A percentile compares a stretch with the other conserved stretches of the same genome.
phyloP scores from a whole-genome alignment of 2,888 invertebrate genomes.

The Sycophila texana region DNA sequence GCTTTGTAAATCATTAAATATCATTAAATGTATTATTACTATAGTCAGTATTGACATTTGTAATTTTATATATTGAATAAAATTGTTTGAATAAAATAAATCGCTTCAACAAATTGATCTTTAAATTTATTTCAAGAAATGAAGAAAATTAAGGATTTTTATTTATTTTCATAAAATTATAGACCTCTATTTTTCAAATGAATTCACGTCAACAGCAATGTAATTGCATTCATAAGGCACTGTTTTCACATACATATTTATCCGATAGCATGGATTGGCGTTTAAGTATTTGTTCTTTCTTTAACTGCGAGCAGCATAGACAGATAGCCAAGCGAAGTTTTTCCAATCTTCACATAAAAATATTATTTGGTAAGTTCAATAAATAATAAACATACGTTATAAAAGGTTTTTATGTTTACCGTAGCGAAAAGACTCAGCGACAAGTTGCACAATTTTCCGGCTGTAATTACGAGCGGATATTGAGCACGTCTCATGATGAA shows the following conservation, averaged over 20 bases:
- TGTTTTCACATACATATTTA: neutral
- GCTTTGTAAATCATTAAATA: too few species aligned
- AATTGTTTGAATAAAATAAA: too few species aligned
- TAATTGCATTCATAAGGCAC: neutral
- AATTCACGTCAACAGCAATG: too few species aligned
- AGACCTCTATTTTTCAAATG: too few species aligned
- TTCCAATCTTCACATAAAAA: constrained; percentile 35
- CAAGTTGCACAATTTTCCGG: constrained; percentile 57
- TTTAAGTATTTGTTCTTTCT: constrained; percentile 8
- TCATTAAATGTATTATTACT: too few species aligned
- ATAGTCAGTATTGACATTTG: too few species aligned
- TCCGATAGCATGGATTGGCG: neutral
- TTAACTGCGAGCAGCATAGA: constrained; percentile 52
- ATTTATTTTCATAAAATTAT: neutral
- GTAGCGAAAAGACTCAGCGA: constrained; percentile 39
- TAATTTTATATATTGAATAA: too few species aligned
- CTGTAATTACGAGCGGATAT: constrained; percentile 58
- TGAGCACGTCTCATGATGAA: constrained; percentile 57
- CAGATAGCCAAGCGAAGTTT: constrained; percentile 51
- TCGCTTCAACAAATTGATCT: too few species aligned
- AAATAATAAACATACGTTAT: neutral
- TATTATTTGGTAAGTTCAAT: too few species aligned
- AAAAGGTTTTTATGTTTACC: neutral
- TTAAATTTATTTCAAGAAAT: too few species aligned
- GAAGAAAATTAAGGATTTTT: neutral